Evolutionary conservation across 2,888 invertebrate species (phyloP).

Genomic region (Copidosoma aretas): DNA sequence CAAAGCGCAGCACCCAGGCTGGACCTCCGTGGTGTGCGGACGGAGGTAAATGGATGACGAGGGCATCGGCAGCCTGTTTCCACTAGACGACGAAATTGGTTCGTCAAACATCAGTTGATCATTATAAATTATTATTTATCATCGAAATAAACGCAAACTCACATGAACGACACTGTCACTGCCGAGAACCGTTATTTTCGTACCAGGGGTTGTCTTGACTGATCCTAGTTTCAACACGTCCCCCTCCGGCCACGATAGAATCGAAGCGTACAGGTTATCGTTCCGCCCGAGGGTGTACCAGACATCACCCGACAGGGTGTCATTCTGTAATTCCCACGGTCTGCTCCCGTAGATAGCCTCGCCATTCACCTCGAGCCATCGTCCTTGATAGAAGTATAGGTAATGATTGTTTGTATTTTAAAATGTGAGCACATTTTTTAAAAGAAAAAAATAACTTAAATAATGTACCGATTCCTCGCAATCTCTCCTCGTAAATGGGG

Average conservation of each 20-base stretch:
- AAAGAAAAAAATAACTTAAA: neutral
- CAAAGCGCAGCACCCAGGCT: slow-evolving; percentile 51
- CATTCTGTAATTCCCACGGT: slow-evolving; percentile 86
- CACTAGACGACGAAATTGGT: slow-evolving; percentile 44
- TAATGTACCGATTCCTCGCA: slow-evolving; percentile 23
- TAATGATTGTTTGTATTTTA: neutral
- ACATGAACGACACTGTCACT: slow-evolving; percentile 54
- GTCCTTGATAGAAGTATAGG: slow-evolving; percentile 44
- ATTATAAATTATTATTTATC: neutral
- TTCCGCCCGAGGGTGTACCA: slow-evolving; percentile 72
- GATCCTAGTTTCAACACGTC: slow-evolving; percentile 16
- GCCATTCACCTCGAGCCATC: slow-evolving; percentile 83
- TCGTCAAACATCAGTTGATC: no score
- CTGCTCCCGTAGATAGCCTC: slow-evolving; percentile 82
- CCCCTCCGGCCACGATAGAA: slow-evolving; percentile 73
- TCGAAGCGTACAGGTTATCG: slow-evolving; percentile 69
- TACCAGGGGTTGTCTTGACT: neutral
- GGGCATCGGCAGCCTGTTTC: slow-evolving; percentile 30
- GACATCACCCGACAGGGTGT: slow-evolving; percentile 71
- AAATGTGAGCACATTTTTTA: no score
- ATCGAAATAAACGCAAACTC: slow-evolving; percentile 8
- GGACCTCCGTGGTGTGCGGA: slow-evolving; percentile 49
- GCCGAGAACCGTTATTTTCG: slow-evolving; percentile 66
- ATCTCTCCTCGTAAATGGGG: slow-evolving; percentile 86
- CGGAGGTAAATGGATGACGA: slow-evolving; percentile 46